A percentile compares a stretch with the other conserved stretches of the same genome.
Conservation (phyloP, 2,888 invertebrate genomes). For the Arge pagana region DNA sequence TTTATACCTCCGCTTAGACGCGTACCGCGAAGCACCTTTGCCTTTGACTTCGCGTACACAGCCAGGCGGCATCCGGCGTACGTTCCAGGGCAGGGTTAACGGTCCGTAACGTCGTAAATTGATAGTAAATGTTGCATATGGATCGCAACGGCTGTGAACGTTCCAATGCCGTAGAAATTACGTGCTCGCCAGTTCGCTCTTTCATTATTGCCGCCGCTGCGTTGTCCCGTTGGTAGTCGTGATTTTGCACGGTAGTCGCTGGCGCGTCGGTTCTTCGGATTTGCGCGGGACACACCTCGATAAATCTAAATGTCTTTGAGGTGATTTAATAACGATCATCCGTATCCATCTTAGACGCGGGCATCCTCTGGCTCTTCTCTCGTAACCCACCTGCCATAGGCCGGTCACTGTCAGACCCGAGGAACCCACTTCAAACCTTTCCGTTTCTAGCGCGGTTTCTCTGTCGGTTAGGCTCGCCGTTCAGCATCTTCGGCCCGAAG, state of each 20-base stretch:
- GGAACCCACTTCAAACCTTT: conserved; percentile 5
- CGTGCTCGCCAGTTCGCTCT: conserved; percentile 8
- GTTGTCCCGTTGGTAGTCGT: too few species aligned
- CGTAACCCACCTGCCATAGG: conserved; percentile 11
- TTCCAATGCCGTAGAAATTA: not conserved
- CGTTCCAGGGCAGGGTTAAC: conserved; percentile 45
- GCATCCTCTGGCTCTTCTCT: conserved; percentile 6
- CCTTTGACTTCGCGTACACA: not conserved
- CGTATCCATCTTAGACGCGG: conserved; percentile 11
- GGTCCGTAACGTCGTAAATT: conserved; percentile 50
- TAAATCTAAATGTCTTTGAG: too few species aligned
- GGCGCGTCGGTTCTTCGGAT: too few species aligned
- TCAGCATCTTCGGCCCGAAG: too few species aligned
- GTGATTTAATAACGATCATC: conserved; percentile 20
- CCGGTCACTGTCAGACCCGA: conserved; percentile 13
- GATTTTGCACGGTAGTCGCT: too few species aligned
- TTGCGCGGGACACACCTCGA: too few species aligned
- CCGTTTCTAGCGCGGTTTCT: too few species aligned
- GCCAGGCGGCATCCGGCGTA: conserved; percentile 2
- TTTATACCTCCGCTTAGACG: not conserved
- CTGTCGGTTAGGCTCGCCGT: too few species aligned
- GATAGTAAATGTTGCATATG: conserved; percentile 52
- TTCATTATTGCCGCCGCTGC: too few species aligned
- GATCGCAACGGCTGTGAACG: conserved; percentile 32
- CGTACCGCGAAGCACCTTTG: not conserved